phyloP scores from a whole-genome alignment of 1,140 invertebrate genomes.

The Sesamia nonagrioides region DNA sequence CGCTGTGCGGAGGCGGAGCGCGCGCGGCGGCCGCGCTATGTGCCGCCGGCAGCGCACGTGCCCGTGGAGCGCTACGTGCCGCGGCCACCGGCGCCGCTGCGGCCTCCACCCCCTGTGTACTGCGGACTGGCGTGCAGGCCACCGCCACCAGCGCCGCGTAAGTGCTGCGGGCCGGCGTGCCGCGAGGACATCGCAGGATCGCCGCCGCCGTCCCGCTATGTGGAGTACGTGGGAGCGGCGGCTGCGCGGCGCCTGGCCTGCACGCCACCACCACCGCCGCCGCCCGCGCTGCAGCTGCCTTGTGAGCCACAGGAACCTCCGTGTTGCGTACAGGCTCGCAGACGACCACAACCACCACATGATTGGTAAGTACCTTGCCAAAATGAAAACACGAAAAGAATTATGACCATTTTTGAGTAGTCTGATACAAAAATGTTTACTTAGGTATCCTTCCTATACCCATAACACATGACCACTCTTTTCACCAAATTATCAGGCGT shows the following conservation, averaged over 20 bases:
- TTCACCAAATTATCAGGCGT: neutral
- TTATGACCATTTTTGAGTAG: neutral
- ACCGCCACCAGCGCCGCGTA: slow-evolving; percentile 85
- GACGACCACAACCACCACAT: slow-evolving; percentile 86
- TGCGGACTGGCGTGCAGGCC: slow-evolving; percentile 87
- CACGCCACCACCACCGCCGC: slow-evolving; percentile 88
- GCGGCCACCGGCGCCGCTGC: slow-evolving; percentile 88
- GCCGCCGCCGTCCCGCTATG: slow-evolving; percentile 85
- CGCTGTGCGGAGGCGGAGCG: slow-evolving; percentile 84
- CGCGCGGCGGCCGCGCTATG: slow-evolving; percentile 87
- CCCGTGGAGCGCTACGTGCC: slow-evolving; percentile 91
- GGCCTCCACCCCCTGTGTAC: slow-evolving; percentile 81
- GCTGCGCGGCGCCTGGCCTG: slow-evolving; percentile 88
- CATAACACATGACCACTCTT: neutral
- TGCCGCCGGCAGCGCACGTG: slow-evolving; percentile 90
- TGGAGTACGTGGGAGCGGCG: slow-evolving; percentile 88
- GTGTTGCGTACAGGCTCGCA: slow-evolving; percentile 87
- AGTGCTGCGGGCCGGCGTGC: slow-evolving; percentile 84
- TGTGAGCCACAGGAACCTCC: slow-evolving; percentile 86
- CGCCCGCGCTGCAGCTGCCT: slow-evolving; percentile 83
- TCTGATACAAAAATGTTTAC: neutral
- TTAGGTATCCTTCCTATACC: neutral
- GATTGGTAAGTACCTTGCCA: slow-evolving; percentile 89
- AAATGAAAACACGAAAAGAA: neutral
- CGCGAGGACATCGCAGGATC: slow-evolving; percentile 85